Base-by-base conservation (phyloP, 1,140 invertebrate species). In the Drosophila lacertosa region DNA sequence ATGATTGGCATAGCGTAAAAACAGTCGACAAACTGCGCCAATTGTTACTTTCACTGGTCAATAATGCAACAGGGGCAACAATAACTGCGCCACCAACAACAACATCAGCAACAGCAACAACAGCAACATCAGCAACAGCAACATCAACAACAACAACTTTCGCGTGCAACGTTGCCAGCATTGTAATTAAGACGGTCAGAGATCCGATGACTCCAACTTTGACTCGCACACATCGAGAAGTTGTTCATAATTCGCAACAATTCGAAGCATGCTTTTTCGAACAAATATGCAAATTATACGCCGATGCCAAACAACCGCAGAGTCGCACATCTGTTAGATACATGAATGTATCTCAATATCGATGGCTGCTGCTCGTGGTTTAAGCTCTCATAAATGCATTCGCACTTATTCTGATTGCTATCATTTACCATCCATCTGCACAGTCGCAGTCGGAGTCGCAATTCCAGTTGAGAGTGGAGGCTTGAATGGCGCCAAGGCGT, bases 351-450 rank as follows among this genome's bases (percentile, higher is more conserved):
- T 35, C 33, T 35, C 11, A 1, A 35, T 35, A 37, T 24, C n/a
- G n/a, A n/a, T n/a, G n/a, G n/a, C n/a, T n/a, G 29, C 13, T 29
- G 20, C 33, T 26, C 60, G 48, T 22, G 48, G 66, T 11, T 47
- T 84, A 88, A 89, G 68, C 74, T 82, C 65, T 63, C 74, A 62
- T 88, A 82, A 88, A 67, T 82, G 81, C 82, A 82, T 88, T 86
- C 80, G 82, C 82, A 86, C 82, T 86, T 78, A 88, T 86, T 86
- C 82, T 88, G 82, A 86, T 86, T 86, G 82, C 63, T 81, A 88
- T 86, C 77, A 77, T 86, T 86, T 74, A 70, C 74, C 42, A 58
- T 11, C 54, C 32, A 60, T 54, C 35, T 33, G 9, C 44, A n/a
- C 18, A 47, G 40, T 66, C 65, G 18, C 64, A 62, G 74, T 26